Percentiles rank a stretch among this genome's conserved stretches.
phyloP scores from a whole-genome alignment of 2,113 vertebrate species.

The Prinia subflava region DNA sequence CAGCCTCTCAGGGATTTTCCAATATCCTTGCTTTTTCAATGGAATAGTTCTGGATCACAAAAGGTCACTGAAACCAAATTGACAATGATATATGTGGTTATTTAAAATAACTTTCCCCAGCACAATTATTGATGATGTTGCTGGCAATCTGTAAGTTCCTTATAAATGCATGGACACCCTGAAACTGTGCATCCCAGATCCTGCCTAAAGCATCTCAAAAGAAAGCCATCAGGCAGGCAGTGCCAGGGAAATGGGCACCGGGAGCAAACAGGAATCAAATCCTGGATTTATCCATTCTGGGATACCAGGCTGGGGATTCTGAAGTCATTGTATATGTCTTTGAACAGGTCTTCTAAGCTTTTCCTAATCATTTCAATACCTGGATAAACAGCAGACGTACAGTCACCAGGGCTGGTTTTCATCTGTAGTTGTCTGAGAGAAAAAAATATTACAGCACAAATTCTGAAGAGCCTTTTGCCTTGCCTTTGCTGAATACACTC shows the following conservation, averaged over 20 bases:
- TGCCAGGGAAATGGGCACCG: not conserved
- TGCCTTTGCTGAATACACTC: not conserved
- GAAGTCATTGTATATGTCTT: not conserved
- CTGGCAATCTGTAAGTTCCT: not conserved
- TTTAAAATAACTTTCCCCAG: conserved; percentile 27
- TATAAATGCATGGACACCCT: not conserved
- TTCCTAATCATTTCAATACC: not conserved
- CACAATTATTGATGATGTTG: not conserved
- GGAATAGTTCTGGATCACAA: conserved; percentile 27
- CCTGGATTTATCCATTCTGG: not conserved
- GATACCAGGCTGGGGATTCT: not conserved
- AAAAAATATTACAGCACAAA: not conserved
- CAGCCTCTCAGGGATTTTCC: not conserved
- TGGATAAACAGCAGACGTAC: not conserved
- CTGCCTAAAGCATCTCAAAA: not conserved
- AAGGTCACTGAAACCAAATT: conserved; percentile 42
- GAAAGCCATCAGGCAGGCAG: not conserved
- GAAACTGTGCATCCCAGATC: not conserved
- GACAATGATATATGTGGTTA: conserved; percentile 1
- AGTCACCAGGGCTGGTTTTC: not conserved
- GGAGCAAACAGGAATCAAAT: not conserved
- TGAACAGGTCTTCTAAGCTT: not conserved
- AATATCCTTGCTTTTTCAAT: not conserved
- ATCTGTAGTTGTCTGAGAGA: not conserved
- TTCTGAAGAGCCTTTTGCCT: not conserved